phyloP scores from a whole-genome alignment of 2,113 vertebrate species.

The Ictidomys tridecemlineatus region DNA sequence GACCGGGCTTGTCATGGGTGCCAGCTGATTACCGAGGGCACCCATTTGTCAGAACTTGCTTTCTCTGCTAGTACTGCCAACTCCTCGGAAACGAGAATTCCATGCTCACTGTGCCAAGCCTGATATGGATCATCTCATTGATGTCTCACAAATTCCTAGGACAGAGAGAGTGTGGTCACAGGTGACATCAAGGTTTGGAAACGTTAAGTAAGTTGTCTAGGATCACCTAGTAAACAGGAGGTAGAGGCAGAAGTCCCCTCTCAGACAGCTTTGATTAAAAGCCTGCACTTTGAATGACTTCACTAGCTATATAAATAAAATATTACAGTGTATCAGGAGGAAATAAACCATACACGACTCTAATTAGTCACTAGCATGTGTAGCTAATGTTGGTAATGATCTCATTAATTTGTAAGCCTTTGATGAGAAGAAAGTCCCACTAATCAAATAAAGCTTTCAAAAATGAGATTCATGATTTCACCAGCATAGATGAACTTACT shows the following conservation, averaged over 20 bases:
- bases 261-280: not conserved
- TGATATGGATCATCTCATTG: not conserved
- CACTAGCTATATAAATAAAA: not conserved
- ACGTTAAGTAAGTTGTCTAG: not conserved
- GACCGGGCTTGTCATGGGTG: not conserved
- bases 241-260: not conserved
- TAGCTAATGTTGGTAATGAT: not conserved
- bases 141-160: not conserved
- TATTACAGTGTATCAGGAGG: not conserved
- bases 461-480: not conserved
- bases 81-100: too few species aligned
- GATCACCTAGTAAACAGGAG: not conserved
- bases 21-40: not conserved
- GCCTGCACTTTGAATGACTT: not conserved
- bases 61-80: not conserved
- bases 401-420: conserved; percentile 13
- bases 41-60: not conserved
- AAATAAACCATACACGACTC: not conserved
- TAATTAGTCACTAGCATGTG: not conserved
- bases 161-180: not conserved
- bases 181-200: not conserved
- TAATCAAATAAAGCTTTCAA: not conserved
- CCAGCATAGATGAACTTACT: not conserved
- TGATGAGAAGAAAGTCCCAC: not conserved
- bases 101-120: not conserved